Evolutionary conservation across 2,888 invertebrate genomes (phyloP).

Genomic region (Ochlodes sylvanus): DNA sequence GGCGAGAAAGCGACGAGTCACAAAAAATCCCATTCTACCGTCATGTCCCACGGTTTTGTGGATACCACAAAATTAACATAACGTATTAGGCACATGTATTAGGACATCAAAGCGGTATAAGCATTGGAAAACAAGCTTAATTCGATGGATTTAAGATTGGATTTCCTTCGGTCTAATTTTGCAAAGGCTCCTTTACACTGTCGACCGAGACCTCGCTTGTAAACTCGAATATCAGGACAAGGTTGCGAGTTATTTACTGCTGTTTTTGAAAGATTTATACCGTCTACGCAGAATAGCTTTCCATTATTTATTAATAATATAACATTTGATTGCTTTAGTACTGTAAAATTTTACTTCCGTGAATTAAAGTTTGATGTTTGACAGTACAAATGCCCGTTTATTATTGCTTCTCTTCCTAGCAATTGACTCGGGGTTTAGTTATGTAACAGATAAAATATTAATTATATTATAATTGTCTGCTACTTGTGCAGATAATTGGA

Average conservation of each 20-base stretch:
- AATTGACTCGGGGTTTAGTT: no score
- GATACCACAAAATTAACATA: constrained; percentile 30
- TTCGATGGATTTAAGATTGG: not conserved
- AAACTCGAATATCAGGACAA: constrained; percentile 30
- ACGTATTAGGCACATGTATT: constrained; percentile 28
- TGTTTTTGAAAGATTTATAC: constrained; percentile 25
- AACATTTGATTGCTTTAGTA: no score
- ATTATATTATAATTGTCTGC: no score
- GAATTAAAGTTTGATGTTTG: not conserved
- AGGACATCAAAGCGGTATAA: constrained; percentile 11
- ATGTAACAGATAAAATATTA: no score
- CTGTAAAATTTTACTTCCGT: no score
- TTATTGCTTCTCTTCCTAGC: no score
- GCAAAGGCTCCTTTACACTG: not conserved
- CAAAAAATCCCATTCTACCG: constrained; percentile 21
- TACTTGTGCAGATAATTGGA: no score
- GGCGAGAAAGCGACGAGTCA: constrained; percentile 24
- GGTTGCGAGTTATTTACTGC: constrained; percentile 6
- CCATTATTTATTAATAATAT: no score
- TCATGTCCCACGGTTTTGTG: constrained; percentile 32
- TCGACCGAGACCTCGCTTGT: constrained; percentile 30
- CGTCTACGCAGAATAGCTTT: not conserved
- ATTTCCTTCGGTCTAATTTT: constrained; percentile 3
- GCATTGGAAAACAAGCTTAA: constrained; percentile 16
- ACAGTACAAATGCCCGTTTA: no score